Evolutionary conservation across 2,113 vertebrate genomes (phyloP).

Genomic region (Pipra filicauda): DNA sequence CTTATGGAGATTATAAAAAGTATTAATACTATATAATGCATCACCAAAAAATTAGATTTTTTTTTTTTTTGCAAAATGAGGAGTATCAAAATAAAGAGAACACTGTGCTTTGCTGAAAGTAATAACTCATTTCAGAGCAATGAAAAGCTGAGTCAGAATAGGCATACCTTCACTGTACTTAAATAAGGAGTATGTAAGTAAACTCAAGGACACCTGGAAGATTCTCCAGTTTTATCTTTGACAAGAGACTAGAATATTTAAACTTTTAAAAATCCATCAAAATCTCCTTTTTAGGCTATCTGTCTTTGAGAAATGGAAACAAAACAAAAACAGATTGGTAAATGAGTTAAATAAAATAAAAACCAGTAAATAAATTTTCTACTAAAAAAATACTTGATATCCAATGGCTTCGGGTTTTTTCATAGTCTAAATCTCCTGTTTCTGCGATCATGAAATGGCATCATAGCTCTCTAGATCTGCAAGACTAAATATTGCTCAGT

Average conservation of each 20-base stretch:
- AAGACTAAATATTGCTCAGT: not conserved
- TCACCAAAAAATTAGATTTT: not conserved
- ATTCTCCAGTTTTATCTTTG: not conserved
- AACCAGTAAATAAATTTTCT: not conserved
- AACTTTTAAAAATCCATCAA: rapidly evolving
- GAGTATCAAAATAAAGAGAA: not conserved
- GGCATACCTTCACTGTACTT: not conserved
- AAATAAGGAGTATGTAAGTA: not conserved
- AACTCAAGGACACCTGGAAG: not conserved
- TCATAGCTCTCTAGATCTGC: not conserved
- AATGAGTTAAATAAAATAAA: not conserved
- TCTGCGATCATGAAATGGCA: not conserved
- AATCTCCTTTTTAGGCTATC: not conserved
- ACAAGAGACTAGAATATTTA: not conserved
- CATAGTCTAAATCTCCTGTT: not conserved
- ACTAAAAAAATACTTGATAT: not conserved
- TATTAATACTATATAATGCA: not conserved
- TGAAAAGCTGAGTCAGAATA: not conserved
- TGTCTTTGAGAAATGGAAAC: not conserved
- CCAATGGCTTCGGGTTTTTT: not conserved
- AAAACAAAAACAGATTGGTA: not conserved
- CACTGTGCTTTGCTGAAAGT: not conserved
- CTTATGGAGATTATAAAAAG: not conserved
- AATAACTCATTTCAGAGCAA: not conserved
- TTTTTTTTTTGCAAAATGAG: not conserved